Percentiles rank a stretch among this genome's conserved stretches.
phyloP scores from a whole-genome alignment of 2,888 invertebrate species.

The Nezara viridula region DNA sequence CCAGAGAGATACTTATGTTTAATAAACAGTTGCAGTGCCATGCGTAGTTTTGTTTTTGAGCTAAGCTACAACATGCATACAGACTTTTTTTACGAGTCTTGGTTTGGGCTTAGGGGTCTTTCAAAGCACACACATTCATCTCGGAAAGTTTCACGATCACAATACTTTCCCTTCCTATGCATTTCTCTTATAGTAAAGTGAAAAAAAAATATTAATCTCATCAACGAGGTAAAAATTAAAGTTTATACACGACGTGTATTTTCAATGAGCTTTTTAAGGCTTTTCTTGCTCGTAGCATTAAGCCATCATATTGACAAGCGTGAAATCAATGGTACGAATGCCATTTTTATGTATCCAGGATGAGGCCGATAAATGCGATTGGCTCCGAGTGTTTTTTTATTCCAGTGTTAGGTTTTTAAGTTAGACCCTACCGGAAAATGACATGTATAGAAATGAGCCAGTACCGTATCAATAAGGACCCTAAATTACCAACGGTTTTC shows the following conservation, averaged over 20 bases:
- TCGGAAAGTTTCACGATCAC: too few relatives aligned
- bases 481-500: constrained; percentile 49
- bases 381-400: constrained; percentile 33
- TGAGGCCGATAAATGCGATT: constrained; percentile 23
- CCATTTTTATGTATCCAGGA: constrained; percentile 31
- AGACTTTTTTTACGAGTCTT: too few relatives aligned
- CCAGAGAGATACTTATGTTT: too few relatives aligned
- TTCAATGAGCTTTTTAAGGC: neutral
- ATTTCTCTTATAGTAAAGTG: too few relatives aligned
- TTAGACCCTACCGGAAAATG: constrained; percentile 39
- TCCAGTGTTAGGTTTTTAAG: constrained; percentile 59
- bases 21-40: too few relatives aligned
- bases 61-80: too few relatives aligned
- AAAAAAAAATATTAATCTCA: neutral
- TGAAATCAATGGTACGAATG: constrained; percentile 53
- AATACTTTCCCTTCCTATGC: too few relatives aligned
- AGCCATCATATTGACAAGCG: constrained; percentile 42
- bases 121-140: too few relatives aligned
- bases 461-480: constrained; percentile 41
- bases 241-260: neutral
- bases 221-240: neutral
- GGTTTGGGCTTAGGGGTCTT: too few relatives aligned
- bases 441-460: constrained; percentile 25
- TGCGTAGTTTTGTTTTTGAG: too few relatives aligned
- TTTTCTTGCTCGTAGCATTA: neutral